phyloP scores from a whole-genome alignment of 1,140 invertebrate species.

The Drosophila suzukii region DNA sequence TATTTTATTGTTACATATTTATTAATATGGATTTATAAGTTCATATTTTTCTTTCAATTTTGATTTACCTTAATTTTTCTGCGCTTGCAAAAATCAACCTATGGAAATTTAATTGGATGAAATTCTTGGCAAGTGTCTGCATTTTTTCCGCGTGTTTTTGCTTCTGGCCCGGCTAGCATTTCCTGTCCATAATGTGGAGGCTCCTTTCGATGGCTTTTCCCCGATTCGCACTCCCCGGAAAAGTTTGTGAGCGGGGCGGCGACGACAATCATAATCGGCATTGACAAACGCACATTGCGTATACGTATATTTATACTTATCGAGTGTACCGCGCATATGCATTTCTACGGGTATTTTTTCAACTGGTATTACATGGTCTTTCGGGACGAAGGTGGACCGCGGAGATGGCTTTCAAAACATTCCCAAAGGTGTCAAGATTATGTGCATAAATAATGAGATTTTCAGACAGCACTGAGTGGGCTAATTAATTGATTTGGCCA shows the following conservation, averaged over 20 bases:
- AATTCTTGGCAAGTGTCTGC: slow-evolving; percentile 4
- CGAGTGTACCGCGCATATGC: slow-evolving; percentile 30
- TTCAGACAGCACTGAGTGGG: slow-evolving; percentile 46
- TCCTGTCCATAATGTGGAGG: slow-evolving; percentile 58
- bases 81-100: not conserved
- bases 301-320: slow-evolving; percentile 25
- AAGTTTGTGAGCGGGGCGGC: slow-evolving; percentile 46
- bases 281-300: slow-evolving; percentile 69
- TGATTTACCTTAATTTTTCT: not conserved
- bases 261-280: slow-evolving; percentile 78
- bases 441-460: slow-evolving; percentile 57
- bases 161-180: slow-evolving; percentile 51
- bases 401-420: slow-evolving; percentile 45
- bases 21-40: too few relatives aligned
- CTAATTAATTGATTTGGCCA: slow-evolving; percentile 51
- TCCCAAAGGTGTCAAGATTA: slow-evolving; percentile 55
- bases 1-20: too few relatives aligned
- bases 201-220: slow-evolving; percentile 19
- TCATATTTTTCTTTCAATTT: too few relatives aligned
- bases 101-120: slow-evolving; percentile 31
- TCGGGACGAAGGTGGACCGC: slow-evolving; percentile 17
- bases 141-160: slow-evolving; percentile 25
- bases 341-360: slow-evolving; percentile 5
- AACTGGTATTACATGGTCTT: slow-evolving; percentile 6
- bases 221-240: not conserved